Evolutionary conservation across 2,797 vertebrate genomes (phyloP).

Genomic region (Decapterus maruadsi): DNA sequence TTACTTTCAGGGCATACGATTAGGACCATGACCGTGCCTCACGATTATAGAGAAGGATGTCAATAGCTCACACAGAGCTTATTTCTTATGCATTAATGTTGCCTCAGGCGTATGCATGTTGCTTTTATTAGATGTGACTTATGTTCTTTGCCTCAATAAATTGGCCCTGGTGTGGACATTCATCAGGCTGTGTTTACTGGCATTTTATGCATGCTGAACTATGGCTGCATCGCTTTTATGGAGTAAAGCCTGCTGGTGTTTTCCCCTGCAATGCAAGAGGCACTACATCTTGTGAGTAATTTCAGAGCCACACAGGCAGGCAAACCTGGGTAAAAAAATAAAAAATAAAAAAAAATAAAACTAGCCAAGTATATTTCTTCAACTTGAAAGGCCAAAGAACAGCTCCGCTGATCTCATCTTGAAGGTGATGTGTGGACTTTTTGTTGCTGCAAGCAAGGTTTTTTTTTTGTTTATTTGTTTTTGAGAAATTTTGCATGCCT

Average conservation of each 20-base stretch:
- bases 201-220: constrained; percentile 71
- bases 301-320: constrained; percentile 40
- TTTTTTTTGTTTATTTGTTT: constrained; percentile 24
- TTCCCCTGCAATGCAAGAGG: constrained; percentile 53
- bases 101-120: constrained; percentile 53
- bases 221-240: constrained; percentile 68
- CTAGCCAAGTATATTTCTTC: constrained; percentile 48
- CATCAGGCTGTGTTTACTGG: constrained; percentile 76
- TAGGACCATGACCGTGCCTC: constrained; percentile 63
- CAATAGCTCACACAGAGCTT: constrained; percentile 65
- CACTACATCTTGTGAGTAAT: constrained; percentile 65
- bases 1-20: constrained; percentile 64
- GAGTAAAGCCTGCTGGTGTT: constrained; percentile 62
- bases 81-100: constrained; percentile 73
- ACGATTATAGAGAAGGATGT: constrained; percentile 60
- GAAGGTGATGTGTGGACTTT: constrained; percentile 47
- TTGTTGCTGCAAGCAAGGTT: constrained; percentile 4
- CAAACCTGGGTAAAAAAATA: constrained; percentile 23
- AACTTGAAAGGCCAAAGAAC: constrained; percentile 60
- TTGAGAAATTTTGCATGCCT: constrained; percentile 28
- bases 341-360: constrained; percentile 33
- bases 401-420: constrained; percentile 59
- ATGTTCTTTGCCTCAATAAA: constrained; percentile 73
- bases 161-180: constrained; percentile 63
- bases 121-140: constrained; percentile 80